Percentiles rank a stretch among this genome's conserved stretches.
phyloP scores from a whole-genome alignment of 2,888 invertebrate species.

The Netelia inedita region DNA sequence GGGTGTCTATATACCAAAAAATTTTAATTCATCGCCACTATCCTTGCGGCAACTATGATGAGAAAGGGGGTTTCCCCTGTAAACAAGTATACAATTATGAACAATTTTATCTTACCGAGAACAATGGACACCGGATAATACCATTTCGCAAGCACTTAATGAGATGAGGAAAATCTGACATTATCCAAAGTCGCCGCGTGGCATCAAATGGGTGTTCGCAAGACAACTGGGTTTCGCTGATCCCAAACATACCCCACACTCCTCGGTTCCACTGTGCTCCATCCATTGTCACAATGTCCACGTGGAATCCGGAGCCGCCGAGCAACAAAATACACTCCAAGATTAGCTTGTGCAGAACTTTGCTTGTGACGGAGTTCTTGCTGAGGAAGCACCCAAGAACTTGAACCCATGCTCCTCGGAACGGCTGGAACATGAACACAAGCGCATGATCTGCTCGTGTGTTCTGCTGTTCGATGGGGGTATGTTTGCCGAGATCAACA shows the following conservation, averaged over 20 bases:
- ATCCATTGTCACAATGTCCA: constrained; percentile 71
- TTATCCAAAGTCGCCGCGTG: constrained; percentile 67
- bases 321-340: constrained; percentile 57
- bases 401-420: too few species aligned
- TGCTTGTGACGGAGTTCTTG: too few species aligned
- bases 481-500: too few species aligned
- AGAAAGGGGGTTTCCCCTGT: background rate
- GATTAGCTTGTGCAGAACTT: too few species aligned
- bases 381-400: too few species aligned
- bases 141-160: constrained; percentile 69
- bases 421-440: too few species aligned
- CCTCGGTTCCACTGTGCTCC: constrained; percentile 73
- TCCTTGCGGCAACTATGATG: background rate
- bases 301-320: constrained; percentile 67
- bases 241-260: constrained; percentile 72
- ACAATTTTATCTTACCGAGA: constrained; percentile 55
- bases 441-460: too few species aligned
- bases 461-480: too few species aligned
- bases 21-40: constrained; percentile 17
- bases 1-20: constrained; percentile 22
- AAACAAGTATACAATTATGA: background rate
- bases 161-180: constrained; percentile 72
- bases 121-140: constrained; percentile 65
- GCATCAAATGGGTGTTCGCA: constrained; percentile 69
- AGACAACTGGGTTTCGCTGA: constrained; percentile 46